Conservation (phyloP, 2,113 vertebrate species). For the Ctenodactylus gundi region DNA sequence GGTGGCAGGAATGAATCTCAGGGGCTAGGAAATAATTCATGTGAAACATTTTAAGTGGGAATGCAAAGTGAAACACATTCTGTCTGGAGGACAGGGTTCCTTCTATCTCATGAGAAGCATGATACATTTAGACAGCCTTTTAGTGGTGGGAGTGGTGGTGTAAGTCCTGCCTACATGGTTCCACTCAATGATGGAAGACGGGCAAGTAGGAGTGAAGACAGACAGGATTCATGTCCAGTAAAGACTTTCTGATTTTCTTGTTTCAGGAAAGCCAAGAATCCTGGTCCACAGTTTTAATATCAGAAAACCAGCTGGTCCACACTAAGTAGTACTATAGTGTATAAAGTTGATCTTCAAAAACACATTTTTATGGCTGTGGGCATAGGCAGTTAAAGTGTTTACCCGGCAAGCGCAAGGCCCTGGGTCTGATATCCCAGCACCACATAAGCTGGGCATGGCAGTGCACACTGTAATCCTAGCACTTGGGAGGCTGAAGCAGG, state of each 20-base stretch:
- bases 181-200: not conserved
- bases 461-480: too few species aligned
- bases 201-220: not conserved
- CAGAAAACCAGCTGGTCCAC: not conserved
- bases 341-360: not conserved
- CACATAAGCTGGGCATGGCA: too few species aligned
- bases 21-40: not conserved
- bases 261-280: not conserved
- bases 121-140: not conserved
- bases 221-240: not conserved
- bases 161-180: not conserved
- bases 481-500: too few species aligned
- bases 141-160: not conserved
- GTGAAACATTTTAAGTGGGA: not conserved
- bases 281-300: not conserved
- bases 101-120: not conserved
- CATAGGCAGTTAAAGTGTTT: too few species aligned
- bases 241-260: not conserved
- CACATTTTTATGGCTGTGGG: too few species aligned
- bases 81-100: not conserved
- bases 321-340: not conserved
- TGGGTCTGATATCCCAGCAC: too few species aligned
- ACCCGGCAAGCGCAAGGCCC: too few species aligned
- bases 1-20: conserved; percentile 15
- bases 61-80: not conserved